Conservation (phyloP, 2,113 vertebrate species). For the Salvator merianae region DNA sequence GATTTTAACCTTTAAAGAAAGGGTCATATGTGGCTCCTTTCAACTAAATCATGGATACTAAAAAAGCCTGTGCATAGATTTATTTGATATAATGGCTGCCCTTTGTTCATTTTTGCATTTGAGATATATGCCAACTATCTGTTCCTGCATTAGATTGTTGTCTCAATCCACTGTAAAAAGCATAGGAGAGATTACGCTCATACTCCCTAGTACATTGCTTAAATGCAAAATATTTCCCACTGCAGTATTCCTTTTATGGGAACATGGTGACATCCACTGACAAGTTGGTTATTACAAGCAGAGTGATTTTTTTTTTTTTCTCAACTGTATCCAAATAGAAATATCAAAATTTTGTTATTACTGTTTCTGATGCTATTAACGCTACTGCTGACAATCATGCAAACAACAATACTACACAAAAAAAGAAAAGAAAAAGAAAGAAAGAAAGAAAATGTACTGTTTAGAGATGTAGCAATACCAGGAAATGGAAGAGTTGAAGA, state of each 20-base stretch:
- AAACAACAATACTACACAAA: too few relatives aligned
- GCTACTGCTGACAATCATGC: too few relatives aligned
- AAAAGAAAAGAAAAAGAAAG: too few relatives aligned
- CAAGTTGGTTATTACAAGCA: not conserved
- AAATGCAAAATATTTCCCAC: conserved; percentile 10
- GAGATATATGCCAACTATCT: not conserved
- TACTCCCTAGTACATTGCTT: not conserved
- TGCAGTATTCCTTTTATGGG: not conserved
- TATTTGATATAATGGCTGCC: not conserved
- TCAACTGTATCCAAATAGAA: not conserved
- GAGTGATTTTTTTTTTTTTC: not conserved
- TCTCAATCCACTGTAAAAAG: not conserved
- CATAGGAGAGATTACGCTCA: not conserved
- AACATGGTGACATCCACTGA: not conserved
- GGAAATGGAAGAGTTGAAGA: too few relatives aligned
- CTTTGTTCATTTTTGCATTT: not conserved
- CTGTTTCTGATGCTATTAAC: too few relatives aligned
- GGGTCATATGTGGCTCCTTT: not conserved
- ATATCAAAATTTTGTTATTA: not conserved
- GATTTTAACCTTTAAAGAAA: not conserved
- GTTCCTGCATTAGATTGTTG: not conserved
- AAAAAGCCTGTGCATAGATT: not conserved
- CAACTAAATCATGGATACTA: not conserved
- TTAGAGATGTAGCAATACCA: too few relatives aligned
- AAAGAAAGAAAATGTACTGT: too few relatives aligned